Conservation (phyloP, 1,140 invertebrate genomes). For the Amyelois transitella region DNA sequence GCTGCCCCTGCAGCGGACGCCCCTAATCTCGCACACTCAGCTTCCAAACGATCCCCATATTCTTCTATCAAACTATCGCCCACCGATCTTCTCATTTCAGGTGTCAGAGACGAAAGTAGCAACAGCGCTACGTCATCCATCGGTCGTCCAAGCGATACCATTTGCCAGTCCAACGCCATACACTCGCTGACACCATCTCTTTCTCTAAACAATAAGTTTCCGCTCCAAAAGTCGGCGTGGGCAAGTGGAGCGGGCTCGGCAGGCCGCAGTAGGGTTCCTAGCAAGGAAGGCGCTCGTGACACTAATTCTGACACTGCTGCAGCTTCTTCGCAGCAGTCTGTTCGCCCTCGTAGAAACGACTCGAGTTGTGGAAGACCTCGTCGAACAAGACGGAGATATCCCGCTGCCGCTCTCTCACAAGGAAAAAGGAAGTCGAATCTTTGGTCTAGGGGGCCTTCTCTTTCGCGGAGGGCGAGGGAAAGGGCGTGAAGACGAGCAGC, state of each 20-base stretch:
- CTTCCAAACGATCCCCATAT: conserved; percentile 80
- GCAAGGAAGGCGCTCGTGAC: conserved; percentile 53
- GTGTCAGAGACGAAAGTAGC: conserved; percentile 84
- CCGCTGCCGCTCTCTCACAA: conserved; percentile 83
- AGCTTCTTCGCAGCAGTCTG: conserved; percentile 70
- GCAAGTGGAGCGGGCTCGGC: conserved; percentile 82
- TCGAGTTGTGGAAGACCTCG: conserved; percentile 83
- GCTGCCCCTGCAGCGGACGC: conserved; percentile 76
- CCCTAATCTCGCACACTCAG: conserved; percentile 73
- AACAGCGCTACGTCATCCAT: conserved; percentile 85
- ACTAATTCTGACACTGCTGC: conserved; percentile 54
- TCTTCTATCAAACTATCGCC: conserved; percentile 78
- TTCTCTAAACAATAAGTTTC: conserved; percentile 83
- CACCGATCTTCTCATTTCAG: conserved; percentile 78
- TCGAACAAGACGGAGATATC: conserved; percentile 84
- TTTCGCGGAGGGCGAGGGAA: conserved; percentile 79
- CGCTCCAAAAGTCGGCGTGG: conserved; percentile 89
- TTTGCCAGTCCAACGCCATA: conserved; percentile 87
- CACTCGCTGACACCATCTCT: conserved; percentile 74
- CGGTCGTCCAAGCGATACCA: conserved; percentile 83
- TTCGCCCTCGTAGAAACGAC: conserved; percentile 79
- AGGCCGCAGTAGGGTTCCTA: conserved; percentile 78
- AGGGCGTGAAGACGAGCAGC: conserved; percentile 83
- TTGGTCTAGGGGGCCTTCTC: conserved; percentile 78
- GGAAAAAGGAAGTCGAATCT: conserved; percentile 85